Conservation (phyloP, 2,113 vertebrate genomes). For the Vanacampus margaritifer region DNA sequence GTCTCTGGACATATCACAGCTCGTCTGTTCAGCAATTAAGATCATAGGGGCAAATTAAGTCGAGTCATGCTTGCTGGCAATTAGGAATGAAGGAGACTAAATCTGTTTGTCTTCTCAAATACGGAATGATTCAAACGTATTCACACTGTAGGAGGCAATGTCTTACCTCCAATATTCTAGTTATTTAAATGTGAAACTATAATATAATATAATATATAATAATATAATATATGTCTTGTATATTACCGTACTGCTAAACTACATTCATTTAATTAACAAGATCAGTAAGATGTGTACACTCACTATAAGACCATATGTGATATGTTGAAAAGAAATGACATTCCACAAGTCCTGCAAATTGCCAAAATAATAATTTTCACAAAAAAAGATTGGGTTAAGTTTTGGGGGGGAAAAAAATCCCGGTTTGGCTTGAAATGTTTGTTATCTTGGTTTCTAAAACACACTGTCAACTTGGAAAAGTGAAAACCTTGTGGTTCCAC, state of each 20-base stretch:
- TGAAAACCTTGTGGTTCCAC: background rate
- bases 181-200: background rate
- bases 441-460: slow-evolving; percentile 1
- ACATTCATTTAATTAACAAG: background rate
- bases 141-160: background rate
- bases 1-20: slow-evolving; percentile 28
- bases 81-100: background rate
- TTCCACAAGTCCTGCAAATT: background rate
- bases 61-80: background rate
- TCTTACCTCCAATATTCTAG: background rate
- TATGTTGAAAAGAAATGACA: background rate
- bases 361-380: background rate
- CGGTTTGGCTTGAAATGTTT: background rate
- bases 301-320: background rate
- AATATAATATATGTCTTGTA: too few species aligned
- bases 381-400: background rate
- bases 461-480: background rate
- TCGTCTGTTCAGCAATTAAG: slow-evolving; percentile 10
- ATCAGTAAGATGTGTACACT: background rate
- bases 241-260: background rate
- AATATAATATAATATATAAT: too few species aligned
- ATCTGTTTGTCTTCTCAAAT: background rate
- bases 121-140: background rate
- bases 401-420: background rate
- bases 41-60: slow-evolving; percentile 16